Base-by-base conservation (phyloP, 2,888 invertebrate genomes). In the Tenthredo scrophulariae region DNA sequence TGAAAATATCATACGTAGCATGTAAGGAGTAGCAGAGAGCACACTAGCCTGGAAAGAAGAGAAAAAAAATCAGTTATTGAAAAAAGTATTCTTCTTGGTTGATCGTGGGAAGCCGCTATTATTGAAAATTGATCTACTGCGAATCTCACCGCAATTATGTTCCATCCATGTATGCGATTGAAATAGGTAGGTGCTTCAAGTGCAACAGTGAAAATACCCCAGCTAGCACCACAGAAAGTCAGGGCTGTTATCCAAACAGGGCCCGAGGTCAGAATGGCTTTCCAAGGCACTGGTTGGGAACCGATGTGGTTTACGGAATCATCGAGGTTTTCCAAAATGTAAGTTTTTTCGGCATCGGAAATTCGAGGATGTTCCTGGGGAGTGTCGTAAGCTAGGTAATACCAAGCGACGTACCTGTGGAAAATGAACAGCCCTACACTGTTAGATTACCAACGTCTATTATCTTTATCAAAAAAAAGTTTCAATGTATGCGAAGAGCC, bases 101-200 rank as follows among this genome's bases (percentile, higher is more conserved):
- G 50, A 18, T 50, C 50, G 50, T 50, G 18, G 50, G 50, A 50
- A 6, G 18, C 18, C 5, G 18, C 4, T 6, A 54, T 54, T 54
- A 54, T 37, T 7, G 7, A 7, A 84, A 26, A 22, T 67, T n/a
- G 4, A 43, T 29, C 26, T 67, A 37, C 22, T 26, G 46, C 5
- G 37, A 43, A 86, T 90, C 94, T 92, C 93, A 96, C 96, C 91
- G 95, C 94, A 90, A 94, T 94, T 37, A 97, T 95, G 88, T 96
- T 94, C 95, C 96, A 96, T 74, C 96, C 96, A 88, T 96, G 96
- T 80, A 97, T 95, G 84, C 95, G 94, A 87, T 95, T 95, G 89
- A 97, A 96, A 89, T 96, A 97, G 0, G 96, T 95, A 0, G 97
- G 97, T 0, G 96, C 95, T 90, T 96, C 96, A 0, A 96, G 96